Evolutionary conservation across 53 echinoderm and acorn worm genomes (phyloP), one percentile per base, ranked within the genome.

Genomic region (Glandiceps talaboti): DNA sequence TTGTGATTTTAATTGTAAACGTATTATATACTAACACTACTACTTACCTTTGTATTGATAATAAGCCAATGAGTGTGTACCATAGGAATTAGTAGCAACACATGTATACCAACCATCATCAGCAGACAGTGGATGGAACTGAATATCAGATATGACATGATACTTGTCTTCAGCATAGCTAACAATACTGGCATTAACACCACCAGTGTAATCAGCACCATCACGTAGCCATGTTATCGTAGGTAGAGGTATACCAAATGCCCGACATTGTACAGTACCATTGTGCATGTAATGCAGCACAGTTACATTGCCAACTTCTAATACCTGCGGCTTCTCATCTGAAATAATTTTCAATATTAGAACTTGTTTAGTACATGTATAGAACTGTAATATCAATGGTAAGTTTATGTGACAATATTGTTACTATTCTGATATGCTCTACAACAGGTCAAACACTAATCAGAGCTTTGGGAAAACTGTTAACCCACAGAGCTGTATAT

Each of bases 81-180:
- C 93, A 33, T 85, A 90, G 73, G 79, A 31, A 81, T 88, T 93
- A 77, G 83, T 32, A 1, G 90, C 93, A 25, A 90, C 90, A 32
- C 93, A 93, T 10, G 93, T 93, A 80, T 93, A 93, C 80, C 32
- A 93, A 25, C 93, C 93, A 27, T 90, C 77, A 74, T 93, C 93
- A 30, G 90, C 93, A 45, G 79, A 76, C 76, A 90, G 12, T n/a
- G 88, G 93, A 80, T 93, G 90, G 80, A 93, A 93, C 75, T 74
- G 90, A 26, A 93, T 85, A 88, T 93, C 93, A 0, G 90, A 83
- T 74, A 93, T 72, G 76, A 93, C 73, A 75, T 93, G 93, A 29
- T 86, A 88, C 1, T 93, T 90, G 27, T 93, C 93, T 33, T 88
- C 80, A 45, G 73, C 80, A n/a, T 93, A 86, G 25, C 83, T 82